These are phyloP conservation scores for Doris montereyensis DNA, from an alignment of 2,888 invertebrate genomes.

Conservation along the genomic window DNA sequence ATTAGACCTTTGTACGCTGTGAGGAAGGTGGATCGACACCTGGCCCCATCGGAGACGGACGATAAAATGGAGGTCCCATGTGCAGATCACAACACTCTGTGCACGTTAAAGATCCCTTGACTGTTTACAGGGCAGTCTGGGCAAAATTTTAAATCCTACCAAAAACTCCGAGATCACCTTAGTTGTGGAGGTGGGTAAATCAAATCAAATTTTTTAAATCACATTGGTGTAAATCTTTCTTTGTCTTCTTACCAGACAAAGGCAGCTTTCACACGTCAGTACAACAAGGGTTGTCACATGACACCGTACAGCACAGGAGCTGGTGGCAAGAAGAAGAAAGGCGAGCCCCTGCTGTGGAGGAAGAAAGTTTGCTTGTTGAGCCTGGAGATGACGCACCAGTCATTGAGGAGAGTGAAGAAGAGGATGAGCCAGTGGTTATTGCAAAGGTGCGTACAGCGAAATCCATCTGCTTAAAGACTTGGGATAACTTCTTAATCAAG, in stretches of 20 bases:
- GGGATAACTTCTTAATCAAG: too few relatives aligned
- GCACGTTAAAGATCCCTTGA: too few relatives aligned
- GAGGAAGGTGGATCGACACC: too few relatives aligned
- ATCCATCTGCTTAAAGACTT: too few relatives aligned
- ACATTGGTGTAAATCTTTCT: not conserved
- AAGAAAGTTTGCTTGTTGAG: conserved; percentile 56
- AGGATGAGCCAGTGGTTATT: conserved; percentile 82
- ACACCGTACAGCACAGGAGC: conserved; percentile 84
- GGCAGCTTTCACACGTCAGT: conserved; percentile 91
- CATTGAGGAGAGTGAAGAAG: conserved; percentile 54
- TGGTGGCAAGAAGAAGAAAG: conserved; percentile 77
- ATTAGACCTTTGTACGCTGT: too few relatives aligned
- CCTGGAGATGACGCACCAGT: conserved; percentile 49
- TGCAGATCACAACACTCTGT: too few relatives aligned
- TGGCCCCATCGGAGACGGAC: too few relatives aligned
- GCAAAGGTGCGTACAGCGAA: conserved; percentile 86
- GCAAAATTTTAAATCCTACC: too few relatives aligned
- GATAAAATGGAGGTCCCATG: too few relatives aligned
- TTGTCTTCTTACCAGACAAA: conserved; percentile 80
- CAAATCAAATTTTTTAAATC: not conserved
- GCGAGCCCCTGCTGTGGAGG: conserved; percentile 63
- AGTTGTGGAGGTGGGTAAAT: too few relatives aligned
- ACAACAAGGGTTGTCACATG: conserved; percentile 87
- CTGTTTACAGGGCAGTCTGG: too few relatives aligned
- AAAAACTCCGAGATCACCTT: too few relatives aligned